A percentile compares a stretch with the other conserved stretches of the same genome.
phyloP scores from a whole-genome alignment of 1,140 invertebrate genomes.

The Drosophila hydei region DNA sequence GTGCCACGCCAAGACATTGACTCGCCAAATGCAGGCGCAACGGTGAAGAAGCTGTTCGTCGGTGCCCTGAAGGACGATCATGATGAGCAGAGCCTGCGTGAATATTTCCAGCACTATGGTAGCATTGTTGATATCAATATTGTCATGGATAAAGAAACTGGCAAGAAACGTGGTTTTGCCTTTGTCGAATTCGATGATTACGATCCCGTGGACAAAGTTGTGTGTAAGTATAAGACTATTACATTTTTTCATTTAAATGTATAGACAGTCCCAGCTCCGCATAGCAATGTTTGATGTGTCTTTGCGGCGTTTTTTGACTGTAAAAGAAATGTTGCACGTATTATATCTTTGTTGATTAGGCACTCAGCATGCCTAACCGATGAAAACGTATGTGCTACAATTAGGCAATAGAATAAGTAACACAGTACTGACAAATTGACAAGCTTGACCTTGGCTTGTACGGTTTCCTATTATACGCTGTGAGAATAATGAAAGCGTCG shows the following conservation, averaged over 20 bases:
- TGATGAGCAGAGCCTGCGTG: constrained; percentile 93
- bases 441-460: constrained; percentile 18
- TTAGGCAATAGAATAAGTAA: neutral
- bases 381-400: constrained; percentile 76
- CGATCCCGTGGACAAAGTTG: constrained; percentile 98
- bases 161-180: constrained; percentile 96
- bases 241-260: neutral
- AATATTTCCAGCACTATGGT: constrained; percentile 94
- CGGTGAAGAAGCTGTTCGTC: constrained; percentile 97
- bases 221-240: constrained; percentile 86
- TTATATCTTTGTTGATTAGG: constrained; percentile 75
- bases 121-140: constrained; percentile 93
- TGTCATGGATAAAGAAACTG: constrained; percentile 95
- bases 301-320: constrained; percentile 80
- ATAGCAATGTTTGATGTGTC: constrained; percentile 69
- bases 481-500: constrained; percentile 83
- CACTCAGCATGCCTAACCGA: constrained; percentile 51
- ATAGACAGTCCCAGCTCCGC: constrained; percentile 79
- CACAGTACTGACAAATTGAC: constrained; percentile 64
- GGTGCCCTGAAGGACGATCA: constrained; percentile 95
- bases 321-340: constrained; percentile 65
- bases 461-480: constrained; percentile 84
- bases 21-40: constrained; percentile 95
- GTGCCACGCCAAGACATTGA: constrained; percentile 97
- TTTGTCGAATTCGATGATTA: constrained; percentile 99